A percentile compares a stretch with the other conserved stretches of the same genome.
Conservation (phyloP, 1,140 invertebrate genomes). For the Aphis gossypii region DNA sequence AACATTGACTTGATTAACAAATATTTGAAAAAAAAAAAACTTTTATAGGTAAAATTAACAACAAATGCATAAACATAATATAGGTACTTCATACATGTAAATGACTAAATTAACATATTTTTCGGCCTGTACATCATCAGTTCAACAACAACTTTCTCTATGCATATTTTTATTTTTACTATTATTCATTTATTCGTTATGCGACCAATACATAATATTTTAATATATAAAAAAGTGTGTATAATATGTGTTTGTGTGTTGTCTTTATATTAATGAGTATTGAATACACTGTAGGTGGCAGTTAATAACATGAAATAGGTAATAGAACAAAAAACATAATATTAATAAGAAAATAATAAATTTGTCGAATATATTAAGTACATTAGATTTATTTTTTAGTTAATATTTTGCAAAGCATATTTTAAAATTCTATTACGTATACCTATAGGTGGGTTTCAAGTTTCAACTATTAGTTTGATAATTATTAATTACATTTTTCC, state of each 20-base stretch:
- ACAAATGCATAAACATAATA: not conserved
- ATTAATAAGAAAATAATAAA: not conserved
- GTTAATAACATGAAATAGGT: not conserved
- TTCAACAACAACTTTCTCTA: not conserved
- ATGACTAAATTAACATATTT: slow-evolving; percentile 4
- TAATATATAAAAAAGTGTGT: not conserved
- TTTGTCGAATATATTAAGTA: not conserved
- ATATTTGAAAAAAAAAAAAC: not conserved
- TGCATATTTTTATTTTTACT: not conserved
- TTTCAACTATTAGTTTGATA: slow-evolving; percentile 4
- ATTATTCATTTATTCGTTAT: not conserved
- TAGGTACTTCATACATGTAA: not conserved
- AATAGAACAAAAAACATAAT: not conserved
- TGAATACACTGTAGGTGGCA: not conserved
- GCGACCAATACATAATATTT: not conserved
- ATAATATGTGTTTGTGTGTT: not conserved
- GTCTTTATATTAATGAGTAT: not conserved
- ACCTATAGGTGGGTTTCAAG: not conserved
- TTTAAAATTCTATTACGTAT: not conserved
- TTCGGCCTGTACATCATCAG: not conserved
- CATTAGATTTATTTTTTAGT: not conserved
- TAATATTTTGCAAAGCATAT: not conserved
- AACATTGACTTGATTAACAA: not conserved
- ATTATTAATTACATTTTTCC: not conserved
- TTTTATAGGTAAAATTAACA: not conserved